Conservation (phyloP, 2,888 invertebrate genomes). For the Cerastis leucographa region DNA sequence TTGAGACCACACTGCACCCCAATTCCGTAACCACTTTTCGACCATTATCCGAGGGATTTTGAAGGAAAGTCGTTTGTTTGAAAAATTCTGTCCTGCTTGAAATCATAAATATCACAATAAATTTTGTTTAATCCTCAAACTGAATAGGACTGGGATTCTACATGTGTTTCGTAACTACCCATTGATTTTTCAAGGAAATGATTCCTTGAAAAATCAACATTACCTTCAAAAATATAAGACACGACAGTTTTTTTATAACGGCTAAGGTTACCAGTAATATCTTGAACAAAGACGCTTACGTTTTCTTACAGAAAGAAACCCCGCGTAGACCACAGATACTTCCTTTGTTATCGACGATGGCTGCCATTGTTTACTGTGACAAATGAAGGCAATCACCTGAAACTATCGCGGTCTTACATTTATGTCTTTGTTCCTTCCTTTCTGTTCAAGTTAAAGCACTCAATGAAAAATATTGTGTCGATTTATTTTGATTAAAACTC, state of each 20-base stretch:
- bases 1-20: background rate
- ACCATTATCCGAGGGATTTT: background rate
- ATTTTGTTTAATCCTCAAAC: background rate
- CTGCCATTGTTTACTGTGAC: conserved; percentile 5
- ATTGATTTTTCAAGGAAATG: background rate
- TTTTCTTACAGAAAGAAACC: background rate
- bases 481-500: conserved; percentile 5
- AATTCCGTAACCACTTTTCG: background rate
- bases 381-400: conserved; percentile 1
- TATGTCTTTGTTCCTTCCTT: background rate
- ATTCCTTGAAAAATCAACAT: too few relatives aligned
- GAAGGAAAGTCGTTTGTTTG: background rate
- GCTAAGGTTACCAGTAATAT: background rate
- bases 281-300: background rate
- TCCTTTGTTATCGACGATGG: conserved; percentile 19
- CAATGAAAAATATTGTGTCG: conserved; percentile 2
- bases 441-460: background rate
- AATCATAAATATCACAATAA: background rate
- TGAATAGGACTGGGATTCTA: background rate
- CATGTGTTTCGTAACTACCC: background rate
- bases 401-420: background rate
- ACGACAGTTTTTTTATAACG: background rate
- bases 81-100: background rate
- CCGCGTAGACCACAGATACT: background rate
- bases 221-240: background rate